Base-by-base conservation (phyloP, 2,113 vertebrate species). In the Pteruthius melanotis region DNA sequence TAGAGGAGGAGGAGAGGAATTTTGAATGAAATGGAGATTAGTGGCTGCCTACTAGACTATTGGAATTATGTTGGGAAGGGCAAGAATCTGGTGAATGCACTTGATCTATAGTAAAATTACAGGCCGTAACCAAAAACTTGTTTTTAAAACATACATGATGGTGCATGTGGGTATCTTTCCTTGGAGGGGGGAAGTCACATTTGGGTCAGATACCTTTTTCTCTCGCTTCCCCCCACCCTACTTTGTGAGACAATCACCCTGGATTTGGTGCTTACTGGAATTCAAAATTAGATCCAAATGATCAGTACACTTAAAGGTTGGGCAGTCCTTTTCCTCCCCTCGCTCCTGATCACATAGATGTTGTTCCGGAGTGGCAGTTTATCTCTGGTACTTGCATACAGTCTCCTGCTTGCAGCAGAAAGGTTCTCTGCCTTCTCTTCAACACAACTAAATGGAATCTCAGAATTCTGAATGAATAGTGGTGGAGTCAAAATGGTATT, bases 181-280 rank as follows among this genome's bases (percentile, higher is more conserved):
- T 27, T 71, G 50, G 15, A 19, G 10, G 6, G 9, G 4, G 6
- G 6, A 53, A 7, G 21, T 26, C 30, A 53, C 18, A 15, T 89
- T 61, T 83, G 30, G 26, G 78, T 70, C 26, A 33, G 33, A 16
- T n/a, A 23, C 1, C 16, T 37, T 72, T 65, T 65, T 23, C 19
- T 44, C 50, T 50, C 0, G 0, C 21, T 40, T n/a, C 9, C 5
- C 5, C 11, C 2, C 22, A 8, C 37, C 28, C 21, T 1, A 2
- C 11, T 79, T 40, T 33, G 12, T 56, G 63, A 81, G 23, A 50
- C 18, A 20, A 19, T 66, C 40, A 35, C 23, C 16, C 33, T 44
- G 31, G 84, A n/a, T 17, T 65, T 56, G n/a, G 17, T 93, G 54
- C 54, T 70, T 50, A 28, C 39, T 72, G 33, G 50, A 77, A 37